Conservation (phyloP, 2,888 invertebrate species). For the Camponotus fellah region DNA sequence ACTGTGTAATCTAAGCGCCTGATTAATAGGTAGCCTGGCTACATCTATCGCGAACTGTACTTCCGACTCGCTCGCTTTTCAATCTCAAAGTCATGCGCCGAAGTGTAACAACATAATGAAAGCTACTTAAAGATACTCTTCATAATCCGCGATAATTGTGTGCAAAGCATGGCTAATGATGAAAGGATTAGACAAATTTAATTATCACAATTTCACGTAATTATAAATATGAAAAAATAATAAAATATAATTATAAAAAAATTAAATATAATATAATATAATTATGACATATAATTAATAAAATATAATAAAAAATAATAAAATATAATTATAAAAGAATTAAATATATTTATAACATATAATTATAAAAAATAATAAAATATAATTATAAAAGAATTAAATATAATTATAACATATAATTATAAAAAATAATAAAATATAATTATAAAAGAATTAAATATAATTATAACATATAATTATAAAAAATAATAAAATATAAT, state of each 20-base stretch:
- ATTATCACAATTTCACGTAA: neutral
- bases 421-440: too few species aligned
- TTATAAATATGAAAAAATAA: slow-evolving; percentile 5
- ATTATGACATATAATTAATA: too few species aligned
- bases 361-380: too few species aligned
- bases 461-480: too few species aligned
- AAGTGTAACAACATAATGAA: slow-evolving; percentile 26
- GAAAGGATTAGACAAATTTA: neutral
- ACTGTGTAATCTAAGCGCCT: neutral
- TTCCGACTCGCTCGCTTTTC: slow-evolving; percentile 13
- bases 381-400: too few species aligned
- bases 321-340: too few species aligned
- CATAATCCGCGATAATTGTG: slow-evolving; percentile 17
- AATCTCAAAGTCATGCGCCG: neutral
- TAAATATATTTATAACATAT: too few species aligned
- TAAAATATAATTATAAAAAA: too few species aligned
- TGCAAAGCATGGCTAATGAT: neutral
- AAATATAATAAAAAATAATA: too few species aligned
- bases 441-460: too few species aligned
- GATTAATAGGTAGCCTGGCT: slow-evolving; percentile 18
- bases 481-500: too few species aligned
- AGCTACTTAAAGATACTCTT: slow-evolving; percentile 14
- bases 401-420: too few species aligned
- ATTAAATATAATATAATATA: neutral
- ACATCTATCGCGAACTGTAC: neutral